phyloP scores from a whole-genome alignment of 2,888 invertebrate species.

The Melieria omissa region DNA sequence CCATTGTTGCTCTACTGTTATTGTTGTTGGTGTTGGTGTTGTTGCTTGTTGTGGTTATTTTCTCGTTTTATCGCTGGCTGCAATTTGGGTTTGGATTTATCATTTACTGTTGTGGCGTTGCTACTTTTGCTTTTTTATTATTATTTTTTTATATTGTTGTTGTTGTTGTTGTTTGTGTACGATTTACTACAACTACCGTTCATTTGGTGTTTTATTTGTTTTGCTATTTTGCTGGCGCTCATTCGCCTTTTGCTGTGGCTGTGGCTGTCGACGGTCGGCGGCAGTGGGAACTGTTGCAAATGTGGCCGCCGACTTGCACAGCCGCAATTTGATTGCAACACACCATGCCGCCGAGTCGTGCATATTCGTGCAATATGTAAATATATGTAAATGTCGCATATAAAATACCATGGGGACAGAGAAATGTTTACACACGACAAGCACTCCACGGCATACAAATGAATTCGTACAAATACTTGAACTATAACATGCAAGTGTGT shows the following conservation, averaged over 20 bases:
- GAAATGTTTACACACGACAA: too few relatives aligned
- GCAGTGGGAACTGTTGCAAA: slow-evolving; percentile 26
- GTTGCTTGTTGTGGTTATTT: background rate
- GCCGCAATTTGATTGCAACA: too few relatives aligned
- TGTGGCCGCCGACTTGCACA: background rate
- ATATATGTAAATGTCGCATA: too few relatives aligned
- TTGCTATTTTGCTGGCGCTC: background rate
- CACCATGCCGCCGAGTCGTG: too few relatives aligned
- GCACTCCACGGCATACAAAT: too few relatives aligned
- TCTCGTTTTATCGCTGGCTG: background rate
- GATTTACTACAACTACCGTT: slow-evolving; percentile 16
- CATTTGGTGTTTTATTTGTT: slow-evolving; percentile 4
- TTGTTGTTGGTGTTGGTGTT: slow-evolving; percentile 10
- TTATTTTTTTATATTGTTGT: background rate
- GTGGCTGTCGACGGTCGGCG: slow-evolving; percentile 1
- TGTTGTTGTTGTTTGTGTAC: slow-evolving; percentile 23
- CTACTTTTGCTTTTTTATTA: background rate
- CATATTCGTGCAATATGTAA: too few relatives aligned
- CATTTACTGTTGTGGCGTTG: background rate
- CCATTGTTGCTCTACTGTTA: background rate
- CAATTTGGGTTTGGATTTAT: background rate
- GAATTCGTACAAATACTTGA: too few relatives aligned
- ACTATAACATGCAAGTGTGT: too few relatives aligned
- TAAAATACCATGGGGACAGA: too few relatives aligned
- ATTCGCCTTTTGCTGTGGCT: background rate